These are phyloP conservation scores for Mycteria americana DNA, from an alignment of 2,797 vertebrate species.

Conservation along the genomic window DNA sequence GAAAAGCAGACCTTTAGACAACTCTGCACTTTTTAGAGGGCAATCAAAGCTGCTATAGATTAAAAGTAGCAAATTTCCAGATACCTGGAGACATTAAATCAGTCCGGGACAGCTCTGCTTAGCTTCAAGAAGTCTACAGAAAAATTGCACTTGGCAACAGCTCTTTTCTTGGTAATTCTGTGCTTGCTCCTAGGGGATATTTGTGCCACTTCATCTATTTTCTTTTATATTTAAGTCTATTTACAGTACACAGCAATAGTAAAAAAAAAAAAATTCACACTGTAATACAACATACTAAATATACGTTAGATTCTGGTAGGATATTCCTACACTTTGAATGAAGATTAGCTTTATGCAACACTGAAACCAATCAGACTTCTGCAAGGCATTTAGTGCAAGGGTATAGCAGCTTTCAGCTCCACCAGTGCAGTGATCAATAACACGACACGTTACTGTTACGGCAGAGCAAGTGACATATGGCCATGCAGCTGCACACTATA, in stretches of 20 bases:
- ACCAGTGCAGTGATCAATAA: not conserved
- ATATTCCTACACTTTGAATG: not conserved
- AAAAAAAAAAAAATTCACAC: not conserved
- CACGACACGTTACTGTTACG: not conserved
- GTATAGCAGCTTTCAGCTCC: not conserved
- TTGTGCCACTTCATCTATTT: conserved; percentile 17
- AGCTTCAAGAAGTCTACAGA: not conserved
- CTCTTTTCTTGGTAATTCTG: conserved; percentile 20
- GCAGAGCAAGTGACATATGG: conserved; percentile 39
- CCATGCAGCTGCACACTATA: conserved; percentile 1
- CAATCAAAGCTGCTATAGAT: not conserved
- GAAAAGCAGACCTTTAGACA: not conserved
- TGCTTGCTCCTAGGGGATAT: not conserved
- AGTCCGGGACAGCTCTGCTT: not conserved
- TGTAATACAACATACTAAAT: not conserved
- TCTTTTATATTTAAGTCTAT: not conserved
- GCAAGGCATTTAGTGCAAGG: not conserved
- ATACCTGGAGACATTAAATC: not conserved
- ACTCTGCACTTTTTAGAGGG: not conserved
- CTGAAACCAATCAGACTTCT: not conserved
- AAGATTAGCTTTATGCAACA: not conserved
- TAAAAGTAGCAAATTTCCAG: not conserved
- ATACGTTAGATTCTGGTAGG: not conserved
- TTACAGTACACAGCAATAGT: not conserved
- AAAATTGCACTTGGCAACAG: not conserved